Conservation (phyloP, 2,113 vertebrate genomes). For the Eulacestoma nigropectus region DNA sequence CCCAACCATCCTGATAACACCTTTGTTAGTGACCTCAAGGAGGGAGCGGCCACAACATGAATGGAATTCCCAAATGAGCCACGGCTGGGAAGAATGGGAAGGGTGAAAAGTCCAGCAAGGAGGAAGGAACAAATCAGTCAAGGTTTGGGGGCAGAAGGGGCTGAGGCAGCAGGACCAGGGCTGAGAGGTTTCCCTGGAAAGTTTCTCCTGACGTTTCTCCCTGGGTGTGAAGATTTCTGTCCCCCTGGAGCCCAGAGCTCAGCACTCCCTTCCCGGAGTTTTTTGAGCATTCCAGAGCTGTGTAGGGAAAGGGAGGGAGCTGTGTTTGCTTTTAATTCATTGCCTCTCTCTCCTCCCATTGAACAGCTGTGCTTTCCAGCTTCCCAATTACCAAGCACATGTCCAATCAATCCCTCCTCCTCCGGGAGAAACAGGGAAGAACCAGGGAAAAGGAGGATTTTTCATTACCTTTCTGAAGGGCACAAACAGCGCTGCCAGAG, state of each 20-base stretch:
- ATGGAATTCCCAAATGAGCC: neutral
- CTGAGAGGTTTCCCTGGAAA: neutral
- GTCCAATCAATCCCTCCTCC: neutral
- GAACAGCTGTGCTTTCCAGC: neutral
- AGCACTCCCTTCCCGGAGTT: neutral
- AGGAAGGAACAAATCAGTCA: neutral
- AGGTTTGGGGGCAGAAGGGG: neutral
- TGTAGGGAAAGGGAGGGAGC: neutral
- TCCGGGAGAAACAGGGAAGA: neutral
- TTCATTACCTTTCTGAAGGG: neutral
- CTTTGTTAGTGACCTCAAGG: neutral
- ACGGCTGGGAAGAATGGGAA: neutral
- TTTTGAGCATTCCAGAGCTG: neutral
- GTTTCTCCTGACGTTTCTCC: neutral
- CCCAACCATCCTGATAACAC: neutral
- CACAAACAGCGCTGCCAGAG: neutral
- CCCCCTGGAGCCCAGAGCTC: neutral
- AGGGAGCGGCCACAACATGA: rapidly evolving
- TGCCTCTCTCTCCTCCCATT: neutral
- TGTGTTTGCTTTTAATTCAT: neutral
- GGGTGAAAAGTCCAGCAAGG: neutral
- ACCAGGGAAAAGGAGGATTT: neutral
- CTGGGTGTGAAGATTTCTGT: neutral
- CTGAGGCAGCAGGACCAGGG: neutral
- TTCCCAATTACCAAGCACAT: neutral